phyloP scores from a whole-genome alignment of 2,888 invertebrate genomes.

The Catocala fraxini region DNA sequence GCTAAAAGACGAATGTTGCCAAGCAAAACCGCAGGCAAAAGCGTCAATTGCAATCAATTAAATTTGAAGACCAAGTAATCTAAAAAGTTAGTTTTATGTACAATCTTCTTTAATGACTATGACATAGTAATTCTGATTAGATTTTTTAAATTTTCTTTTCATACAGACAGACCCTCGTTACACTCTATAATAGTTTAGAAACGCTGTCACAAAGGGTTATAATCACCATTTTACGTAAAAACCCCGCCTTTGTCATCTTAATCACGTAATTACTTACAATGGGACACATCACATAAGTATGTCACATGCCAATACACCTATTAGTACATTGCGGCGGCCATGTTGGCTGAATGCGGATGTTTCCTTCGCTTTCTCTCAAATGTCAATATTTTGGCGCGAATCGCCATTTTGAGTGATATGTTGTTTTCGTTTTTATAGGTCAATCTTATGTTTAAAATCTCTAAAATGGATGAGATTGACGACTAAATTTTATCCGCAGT shows the following conservation, averaged over 20 bases:
- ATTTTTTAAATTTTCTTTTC: too few species aligned
- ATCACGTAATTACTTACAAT: slow-evolving; percentile 36
- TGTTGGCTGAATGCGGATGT: slow-evolving; percentile 24
- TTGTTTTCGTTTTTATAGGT: slow-evolving; percentile 1
- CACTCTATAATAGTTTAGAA: too few species aligned
- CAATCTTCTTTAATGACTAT: too few species aligned
- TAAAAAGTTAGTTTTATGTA: too few species aligned
- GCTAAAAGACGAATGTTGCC: too few species aligned
- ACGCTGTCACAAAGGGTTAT: not conserved
- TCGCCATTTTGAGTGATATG: slow-evolving; percentile 19
- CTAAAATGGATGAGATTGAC: too few species aligned
- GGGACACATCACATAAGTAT: slow-evolving; percentile 31
- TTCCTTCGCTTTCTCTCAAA: slow-evolving; percentile 24
- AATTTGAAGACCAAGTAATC: too few species aligned
- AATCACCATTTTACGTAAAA: slow-evolving; percentile 16
- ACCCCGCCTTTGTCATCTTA: slow-evolving; percentile 25
- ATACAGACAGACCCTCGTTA: too few species aligned
- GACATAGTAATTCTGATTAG: too few species aligned
- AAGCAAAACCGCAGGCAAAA: too few species aligned
- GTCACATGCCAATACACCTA: slow-evolving; percentile 38
- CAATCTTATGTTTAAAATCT: not conserved
- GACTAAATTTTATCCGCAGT: too few species aligned
- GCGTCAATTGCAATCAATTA: too few species aligned
- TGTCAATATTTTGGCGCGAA: slow-evolving; percentile 53
- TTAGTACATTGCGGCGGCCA: slow-evolving; percentile 44